These are phyloP conservation scores for Porites divaricata DNA, from an alignment of 92 coral and sea anemone genomes.

Conservation along the genomic window DNA sequence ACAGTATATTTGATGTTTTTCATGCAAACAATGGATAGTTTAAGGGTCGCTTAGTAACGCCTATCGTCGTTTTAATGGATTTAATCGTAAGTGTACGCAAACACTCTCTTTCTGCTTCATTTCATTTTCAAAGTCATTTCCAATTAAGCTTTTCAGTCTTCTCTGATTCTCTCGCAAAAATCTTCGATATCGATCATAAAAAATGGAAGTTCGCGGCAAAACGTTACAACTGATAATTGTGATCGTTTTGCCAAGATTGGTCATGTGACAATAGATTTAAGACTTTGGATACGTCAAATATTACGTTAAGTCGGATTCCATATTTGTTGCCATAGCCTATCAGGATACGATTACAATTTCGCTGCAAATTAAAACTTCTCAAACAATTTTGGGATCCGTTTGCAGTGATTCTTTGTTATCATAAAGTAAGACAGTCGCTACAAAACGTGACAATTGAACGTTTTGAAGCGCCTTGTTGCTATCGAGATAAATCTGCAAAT, in stretches of 20 bases:
- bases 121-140: no score
- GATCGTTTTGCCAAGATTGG: not conserved
- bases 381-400: not conserved
- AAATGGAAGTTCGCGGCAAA: not conserved
- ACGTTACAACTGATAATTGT: not conserved
- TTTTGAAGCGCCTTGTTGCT: not conserved
- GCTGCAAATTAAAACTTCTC: not conserved
- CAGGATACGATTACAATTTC: not conserved
- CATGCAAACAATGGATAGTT: no score
- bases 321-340: not conserved
- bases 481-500: no score
- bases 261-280: not conserved
- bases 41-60: not conserved
- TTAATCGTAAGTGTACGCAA: not conserved
- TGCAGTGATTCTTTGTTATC: not conserved
- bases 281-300: no score
- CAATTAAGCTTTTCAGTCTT: no score
- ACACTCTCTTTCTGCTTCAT: no score
- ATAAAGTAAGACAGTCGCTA: not conserved
- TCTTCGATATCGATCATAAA: no score
- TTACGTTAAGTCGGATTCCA: no score
- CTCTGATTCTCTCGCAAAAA: no score
- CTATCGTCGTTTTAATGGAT: not conserved
- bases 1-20: no score
- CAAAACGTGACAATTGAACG: not conserved